phyloP scores from a whole-genome alignment of 2,797 vertebrate species.

The Coilia nasus region DNA sequence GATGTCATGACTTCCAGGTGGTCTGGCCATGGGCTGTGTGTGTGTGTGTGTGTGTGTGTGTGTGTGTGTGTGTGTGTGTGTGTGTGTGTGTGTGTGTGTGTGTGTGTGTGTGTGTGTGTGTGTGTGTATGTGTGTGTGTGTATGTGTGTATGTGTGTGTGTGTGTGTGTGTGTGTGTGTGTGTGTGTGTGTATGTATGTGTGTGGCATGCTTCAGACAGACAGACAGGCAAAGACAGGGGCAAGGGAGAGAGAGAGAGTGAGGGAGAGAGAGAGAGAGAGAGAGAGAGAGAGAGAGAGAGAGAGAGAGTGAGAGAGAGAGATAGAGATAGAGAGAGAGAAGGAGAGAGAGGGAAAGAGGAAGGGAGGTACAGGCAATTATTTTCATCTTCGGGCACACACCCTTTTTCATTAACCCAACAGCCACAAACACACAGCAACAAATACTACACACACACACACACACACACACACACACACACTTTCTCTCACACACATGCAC shows the following conservation, averaged over 20 bases:
- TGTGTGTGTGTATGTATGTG: slow-evolving; percentile 35
- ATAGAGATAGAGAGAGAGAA: no score
- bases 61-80: slow-evolving; percentile 30
- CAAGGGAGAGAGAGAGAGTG: no score
- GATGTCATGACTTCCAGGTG: slow-evolving; percentile 65
- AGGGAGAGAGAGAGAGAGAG: no score
- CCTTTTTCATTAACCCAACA: not conserved
- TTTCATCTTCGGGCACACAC: not conserved
- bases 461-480: not conserved
- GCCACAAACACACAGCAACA: not conserved
- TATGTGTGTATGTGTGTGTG: slow-evolving; percentile 34
- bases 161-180: slow-evolving; percentile 28
- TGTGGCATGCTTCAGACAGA: slow-evolving; percentile 46
- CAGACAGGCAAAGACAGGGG: slow-evolving; percentile 46
- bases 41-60: slow-evolving; percentile 40
- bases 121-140: slow-evolving; percentile 37
- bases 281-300: no score
- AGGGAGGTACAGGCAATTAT: not conserved
- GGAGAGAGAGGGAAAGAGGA: no score
- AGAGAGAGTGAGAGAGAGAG: no score
- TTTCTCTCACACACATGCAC: no score
- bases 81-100: slow-evolving; percentile 35
- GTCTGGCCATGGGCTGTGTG: slow-evolving; percentile 62
- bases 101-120: slow-evolving; percentile 29
- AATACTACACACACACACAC: not conserved